Evolutionary conservation across 2,113 vertebrate genomes (phyloP).

Genomic region (Salvelinus namaycush): DNA sequence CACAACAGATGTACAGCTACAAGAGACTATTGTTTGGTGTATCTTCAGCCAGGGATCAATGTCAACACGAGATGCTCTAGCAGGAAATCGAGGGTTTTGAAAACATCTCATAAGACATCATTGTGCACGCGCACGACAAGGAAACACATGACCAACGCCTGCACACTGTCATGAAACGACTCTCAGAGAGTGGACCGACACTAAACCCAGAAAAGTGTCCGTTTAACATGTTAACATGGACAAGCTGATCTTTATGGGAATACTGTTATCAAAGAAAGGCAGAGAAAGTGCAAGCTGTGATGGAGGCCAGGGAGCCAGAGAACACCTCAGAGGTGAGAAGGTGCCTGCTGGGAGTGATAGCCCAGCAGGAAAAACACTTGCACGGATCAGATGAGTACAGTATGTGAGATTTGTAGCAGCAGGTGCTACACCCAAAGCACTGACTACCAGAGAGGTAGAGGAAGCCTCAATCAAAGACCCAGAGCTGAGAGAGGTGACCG

Average conservation of each 20-base stretch:
- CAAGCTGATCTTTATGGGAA: too few species aligned
- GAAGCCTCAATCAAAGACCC: too few species aligned
- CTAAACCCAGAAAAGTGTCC: too few species aligned
- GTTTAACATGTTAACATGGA: too few species aligned
- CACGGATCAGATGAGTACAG: conserved; percentile 28
- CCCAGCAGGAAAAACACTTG: conserved; percentile 1
- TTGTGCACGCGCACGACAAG: too few species aligned
- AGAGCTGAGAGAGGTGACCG: conserved; percentile 16
- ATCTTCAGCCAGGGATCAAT: conserved; percentile 36
- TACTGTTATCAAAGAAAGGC: conserved; percentile 9
- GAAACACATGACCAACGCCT: too few species aligned
- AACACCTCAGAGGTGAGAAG: conserved; percentile 17
- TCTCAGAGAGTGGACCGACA: too few species aligned
- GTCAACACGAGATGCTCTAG: conserved; percentile 34
- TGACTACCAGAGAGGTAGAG: too few species aligned
- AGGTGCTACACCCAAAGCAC: conserved; percentile 6
- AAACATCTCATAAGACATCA: too few species aligned
- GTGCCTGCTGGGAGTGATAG: conserved; percentile 11
- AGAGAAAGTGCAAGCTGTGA: conserved; percentile 31
- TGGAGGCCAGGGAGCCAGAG: conserved; percentile 24
- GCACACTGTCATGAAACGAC: too few species aligned
- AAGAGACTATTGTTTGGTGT: conserved; percentile 44
- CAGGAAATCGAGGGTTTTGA: conserved; percentile 19
- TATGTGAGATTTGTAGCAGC: conserved; percentile 38
- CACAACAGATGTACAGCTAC: conserved; percentile 34